Conservation (phyloP, 2,888 invertebrate species). For the Eilema depressum region DNA sequence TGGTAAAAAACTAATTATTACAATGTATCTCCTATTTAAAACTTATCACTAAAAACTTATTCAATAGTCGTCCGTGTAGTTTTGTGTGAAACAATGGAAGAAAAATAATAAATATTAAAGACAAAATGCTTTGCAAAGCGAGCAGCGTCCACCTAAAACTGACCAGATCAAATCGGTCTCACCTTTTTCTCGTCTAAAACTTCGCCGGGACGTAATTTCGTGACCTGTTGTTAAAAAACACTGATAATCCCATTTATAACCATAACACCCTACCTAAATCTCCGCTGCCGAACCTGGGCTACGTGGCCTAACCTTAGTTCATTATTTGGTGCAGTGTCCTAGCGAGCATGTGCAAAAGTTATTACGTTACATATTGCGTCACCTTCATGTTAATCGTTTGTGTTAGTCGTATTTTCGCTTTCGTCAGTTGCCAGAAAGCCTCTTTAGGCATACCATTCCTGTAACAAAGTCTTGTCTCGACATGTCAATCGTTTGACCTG, state of each 20-base stretch:
- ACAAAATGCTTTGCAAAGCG: constrained; percentile 85
- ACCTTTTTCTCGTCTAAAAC: constrained; percentile 98
- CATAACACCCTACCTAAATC: constrained; percentile 74
- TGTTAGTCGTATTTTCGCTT: constrained; percentile 76
- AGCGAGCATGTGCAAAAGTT: constrained; percentile 80
- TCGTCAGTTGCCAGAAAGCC: constrained; percentile 68
- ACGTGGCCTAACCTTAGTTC: constrained; percentile 50
- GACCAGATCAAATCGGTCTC: constrained; percentile 87
- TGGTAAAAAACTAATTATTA: constrained; percentile 50
- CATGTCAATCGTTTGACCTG: constrained; percentile 61
- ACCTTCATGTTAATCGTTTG: constrained; percentile 73
- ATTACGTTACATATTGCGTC: constrained; percentile 77
- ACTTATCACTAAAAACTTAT: constrained; percentile 36
- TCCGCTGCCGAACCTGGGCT: constrained; percentile 81
- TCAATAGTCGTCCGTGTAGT: constrained; percentile 55
- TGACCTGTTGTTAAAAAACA: constrained; percentile 89
- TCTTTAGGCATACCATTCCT: constrained; percentile 70
- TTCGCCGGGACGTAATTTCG: constrained; percentile 97
- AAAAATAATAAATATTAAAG: constrained; percentile 67
- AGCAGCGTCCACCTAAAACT: constrained; percentile 84
- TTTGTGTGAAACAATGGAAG: constrained; percentile 62
- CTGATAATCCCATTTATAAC: constrained; percentile 74
- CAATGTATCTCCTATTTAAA: constrained; percentile 38
- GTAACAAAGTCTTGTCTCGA: constrained; percentile 56
- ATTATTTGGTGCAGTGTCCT: constrained; percentile 77